Percentiles rank a stretch among this genome's conserved stretches.
These are phyloP conservation scores for Drosophila watanabei DNA, from an alignment of 1,140 invertebrate genomes.

Conservation along the genomic window DNA sequence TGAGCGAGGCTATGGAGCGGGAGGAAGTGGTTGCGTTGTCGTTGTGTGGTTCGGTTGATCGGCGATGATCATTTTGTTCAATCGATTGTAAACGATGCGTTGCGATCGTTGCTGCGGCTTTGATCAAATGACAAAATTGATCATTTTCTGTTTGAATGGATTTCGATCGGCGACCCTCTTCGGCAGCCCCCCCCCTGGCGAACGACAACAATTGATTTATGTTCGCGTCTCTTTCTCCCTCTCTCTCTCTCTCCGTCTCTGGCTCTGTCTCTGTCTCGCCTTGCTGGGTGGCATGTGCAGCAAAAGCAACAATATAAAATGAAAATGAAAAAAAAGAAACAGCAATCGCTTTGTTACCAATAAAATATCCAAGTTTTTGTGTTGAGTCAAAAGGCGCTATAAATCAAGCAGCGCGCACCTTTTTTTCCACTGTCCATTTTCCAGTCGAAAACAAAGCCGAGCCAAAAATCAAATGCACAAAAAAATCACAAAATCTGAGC, in stretches of 20 bases:
- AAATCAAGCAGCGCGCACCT: constrained; percentile 74
- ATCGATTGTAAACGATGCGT: constrained; percentile 83
- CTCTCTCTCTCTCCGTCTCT: constrained; percentile 48
- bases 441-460: constrained; percentile 33
- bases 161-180: constrained; percentile 52
- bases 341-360: constrained; percentile 67
- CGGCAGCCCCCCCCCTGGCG: constrained; percentile 18
- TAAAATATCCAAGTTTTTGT: constrained; percentile 79
- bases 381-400: constrained; percentile 79
- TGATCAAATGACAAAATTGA: constrained; percentile 85
- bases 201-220: constrained; percentile 79
- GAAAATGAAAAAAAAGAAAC: constrained; percentile 37
- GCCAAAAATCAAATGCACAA: not conserved
- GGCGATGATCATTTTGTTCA: constrained; percentile 83
- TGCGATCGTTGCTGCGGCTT: constrained; percentile 83
- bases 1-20: constrained; percentile 3
- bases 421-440: constrained; percentile 41
- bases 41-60: constrained; percentile 51
- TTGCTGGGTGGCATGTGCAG: constrained; percentile 70
- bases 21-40: constrained; percentile 63
- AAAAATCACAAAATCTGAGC: constrained; percentile 32
- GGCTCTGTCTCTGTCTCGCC: constrained; percentile 47
- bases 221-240: constrained; percentile 47
- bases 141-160: constrained; percentile 85
- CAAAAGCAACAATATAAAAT: constrained; percentile 24